Conservation (phyloP, 2,113 vertebrate species). For the Hirundichthys speculiger region DNA sequence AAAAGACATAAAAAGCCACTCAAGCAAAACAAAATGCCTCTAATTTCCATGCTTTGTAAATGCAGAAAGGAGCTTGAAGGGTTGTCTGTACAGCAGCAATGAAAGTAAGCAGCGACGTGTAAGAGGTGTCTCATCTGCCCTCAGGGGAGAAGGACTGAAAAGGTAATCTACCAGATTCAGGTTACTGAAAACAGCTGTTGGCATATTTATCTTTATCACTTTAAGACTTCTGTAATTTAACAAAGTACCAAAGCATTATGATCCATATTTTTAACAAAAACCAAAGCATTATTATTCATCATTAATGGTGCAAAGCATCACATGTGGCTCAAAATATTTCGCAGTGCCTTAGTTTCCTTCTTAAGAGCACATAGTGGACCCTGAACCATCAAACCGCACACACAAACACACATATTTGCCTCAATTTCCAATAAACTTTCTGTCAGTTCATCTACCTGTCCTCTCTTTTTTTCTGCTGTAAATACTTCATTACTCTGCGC, state of each 20-base stretch:
- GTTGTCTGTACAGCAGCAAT: constrained; percentile 31
- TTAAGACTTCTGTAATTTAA: background rate
- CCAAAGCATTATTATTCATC: too few species aligned
- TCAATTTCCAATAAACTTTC: constrained; percentile 1
- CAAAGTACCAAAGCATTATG: background rate
- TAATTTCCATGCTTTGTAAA: constrained; percentile 58
- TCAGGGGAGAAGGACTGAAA: constrained; percentile 58
- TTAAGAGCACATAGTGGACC: background rate
- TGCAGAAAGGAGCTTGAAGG: constrained; percentile 15
- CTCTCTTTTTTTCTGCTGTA: background rate
- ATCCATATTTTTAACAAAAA: background rate
- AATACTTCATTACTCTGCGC: constrained; percentile 23
- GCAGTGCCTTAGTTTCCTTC: background rate
- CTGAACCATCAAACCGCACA: background rate
- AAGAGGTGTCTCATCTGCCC: constrained; percentile 62
- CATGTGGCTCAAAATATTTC: background rate
- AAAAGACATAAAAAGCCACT: constrained; percentile 42
- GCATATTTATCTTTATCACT: background rate
- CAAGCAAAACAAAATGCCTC: constrained; percentile 60
- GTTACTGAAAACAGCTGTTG: background rate
- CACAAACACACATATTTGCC: background rate
- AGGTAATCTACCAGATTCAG: constrained; percentile 37
- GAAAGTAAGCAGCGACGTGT: constrained; percentile 28
- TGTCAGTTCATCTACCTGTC: background rate
- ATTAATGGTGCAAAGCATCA: background rate